Evolutionary conservation across 1,140 invertebrate genomes (phyloP), one percentile per base, ranked within the genome.

Genomic region (Drosophila pseudoobscura): DNA sequence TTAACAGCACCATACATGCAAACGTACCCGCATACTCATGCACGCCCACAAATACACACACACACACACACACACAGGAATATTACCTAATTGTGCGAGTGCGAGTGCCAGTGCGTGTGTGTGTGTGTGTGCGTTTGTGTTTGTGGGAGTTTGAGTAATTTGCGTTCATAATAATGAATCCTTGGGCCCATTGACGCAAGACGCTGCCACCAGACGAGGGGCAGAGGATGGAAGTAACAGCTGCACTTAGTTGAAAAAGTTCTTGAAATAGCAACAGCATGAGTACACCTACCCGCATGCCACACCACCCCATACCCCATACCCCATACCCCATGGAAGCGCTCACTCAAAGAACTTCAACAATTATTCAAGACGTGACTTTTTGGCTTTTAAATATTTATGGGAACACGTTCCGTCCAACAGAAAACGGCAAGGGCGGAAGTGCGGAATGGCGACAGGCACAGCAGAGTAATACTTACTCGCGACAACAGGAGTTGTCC

Each of bases 301-400:
- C 35, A 39, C 31, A 53, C 22, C 1, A 41, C 39, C n/a, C 55
- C n/a, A 26, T 20, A 20, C 20, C 13, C n/a, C 45, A 31, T n/a
- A 2, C 26, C 29, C 46, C 57, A 4, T 13, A 49, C 13, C 13
- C 20, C 53, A 8, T 11, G 8, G 13, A 35, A n/a, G 2, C 8
- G 0, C n/a, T 45, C 49, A 47, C 59, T 35, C 17, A 53, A 60
- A 57, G 44, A 87, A 87, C 70, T 78, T 85, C 82, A 87, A 88
- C 83, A 87, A 87, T 87, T 83, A 87, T 87, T 82, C 79, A 87
- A 87, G 83, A 88, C 83, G 83, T 87, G 83, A 87, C 83, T 87
- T 87, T 88, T 87, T 83, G 83, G 70, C 83, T 78, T 87, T 88
- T 88, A 87, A 88, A 88, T 87, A 87, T 87, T 87, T 88, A 87